These are phyloP conservation scores for Acronicta psi DNA, from an alignment of 2,888 invertebrate species.

Conservation along the genomic window DNA sequence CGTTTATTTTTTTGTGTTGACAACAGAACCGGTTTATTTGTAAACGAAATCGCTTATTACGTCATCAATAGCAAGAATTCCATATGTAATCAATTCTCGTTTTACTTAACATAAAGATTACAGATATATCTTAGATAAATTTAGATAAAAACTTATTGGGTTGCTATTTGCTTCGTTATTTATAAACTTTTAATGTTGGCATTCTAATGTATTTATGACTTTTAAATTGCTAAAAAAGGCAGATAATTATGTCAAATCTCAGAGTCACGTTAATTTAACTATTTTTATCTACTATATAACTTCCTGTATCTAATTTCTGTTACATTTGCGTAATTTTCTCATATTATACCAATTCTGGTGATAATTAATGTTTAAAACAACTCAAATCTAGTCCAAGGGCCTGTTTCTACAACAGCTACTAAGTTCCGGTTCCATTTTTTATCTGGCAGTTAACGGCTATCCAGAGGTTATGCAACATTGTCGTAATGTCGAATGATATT, in stretches of 20 bases:
- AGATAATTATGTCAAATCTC: slow-evolving; percentile 16
- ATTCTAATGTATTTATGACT: slow-evolving; percentile 5
- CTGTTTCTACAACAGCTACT: no score
- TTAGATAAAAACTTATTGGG: slow-evolving; percentile 11
- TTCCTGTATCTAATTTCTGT: not conserved
- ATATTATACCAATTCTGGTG: no score
- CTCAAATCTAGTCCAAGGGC: no score
- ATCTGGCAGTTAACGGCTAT: no score
- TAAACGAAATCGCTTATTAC: slow-evolving; percentile 26
- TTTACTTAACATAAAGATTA: slow-evolving; percentile 47
- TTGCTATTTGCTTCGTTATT: slow-evolving; percentile 7
- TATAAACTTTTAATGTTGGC: slow-evolving; percentile 21
- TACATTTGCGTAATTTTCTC: no score
- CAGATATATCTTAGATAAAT: slow-evolving; percentile 36
- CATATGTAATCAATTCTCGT: slow-evolving; percentile 45
- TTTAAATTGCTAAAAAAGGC: slow-evolving; percentile 9
- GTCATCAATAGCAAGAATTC: slow-evolving; percentile 47
- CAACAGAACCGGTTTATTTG: slow-evolving; percentile 38
- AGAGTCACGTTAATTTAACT: slow-evolving; percentile 9
- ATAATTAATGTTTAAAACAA: no score
- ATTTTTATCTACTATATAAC: slow-evolving; percentile 11
- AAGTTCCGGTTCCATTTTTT: no score
- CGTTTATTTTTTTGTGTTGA: slow-evolving; percentile 21
- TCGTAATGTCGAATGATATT: no score
- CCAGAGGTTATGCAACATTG: no score